Percentiles rank a stretch among this genome's conserved stretches.
These are phyloP conservation scores for Stylophora pistillata DNA, from an alignment of 64 coral and sea anemone genomes.

Conservation along the genomic window DNA sequence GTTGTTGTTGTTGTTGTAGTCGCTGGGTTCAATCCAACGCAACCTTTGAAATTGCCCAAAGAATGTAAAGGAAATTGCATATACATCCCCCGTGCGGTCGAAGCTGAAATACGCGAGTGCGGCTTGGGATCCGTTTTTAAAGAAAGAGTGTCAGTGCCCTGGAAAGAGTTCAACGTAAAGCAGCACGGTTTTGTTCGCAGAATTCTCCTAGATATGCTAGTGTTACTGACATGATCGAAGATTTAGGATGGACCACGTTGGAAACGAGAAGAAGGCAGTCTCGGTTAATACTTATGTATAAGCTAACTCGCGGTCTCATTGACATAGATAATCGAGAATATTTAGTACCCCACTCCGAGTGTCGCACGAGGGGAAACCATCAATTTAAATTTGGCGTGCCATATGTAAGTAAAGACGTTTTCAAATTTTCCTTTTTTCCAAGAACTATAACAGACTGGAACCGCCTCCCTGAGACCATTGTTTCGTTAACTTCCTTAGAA, in stretches of 20 bases:
- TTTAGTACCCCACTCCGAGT: conserved; percentile 4
- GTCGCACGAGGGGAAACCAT: conserved; percentile 28
- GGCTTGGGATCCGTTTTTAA: not conserved
- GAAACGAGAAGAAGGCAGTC: not conserved
- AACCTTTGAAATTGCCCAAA: conserved; percentile 25
- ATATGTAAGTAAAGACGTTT: conserved; percentile 52
- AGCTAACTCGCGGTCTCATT: conserved; percentile 29
- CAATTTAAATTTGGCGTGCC: conserved; percentile 48
- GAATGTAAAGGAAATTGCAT: conserved; percentile 8
- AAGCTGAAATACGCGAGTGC: not conserved
- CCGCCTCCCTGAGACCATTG: conserved; percentile 26
- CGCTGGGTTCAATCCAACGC: not conserved
- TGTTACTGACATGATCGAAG: conserved; percentile 5
- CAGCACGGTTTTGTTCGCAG: conserved; percentile 8
- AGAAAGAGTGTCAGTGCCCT: not conserved
- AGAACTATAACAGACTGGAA: conserved; percentile 58
- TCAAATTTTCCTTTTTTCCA: conserved; percentile 49
- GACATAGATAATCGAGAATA: conserved; percentile 35
- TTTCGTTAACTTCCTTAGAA: no score
- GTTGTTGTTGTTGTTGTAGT: no score
- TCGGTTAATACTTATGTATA: conserved; percentile 51
- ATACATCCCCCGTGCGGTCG: not conserved
- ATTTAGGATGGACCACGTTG: not conserved
- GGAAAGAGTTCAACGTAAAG: conserved; percentile 5
- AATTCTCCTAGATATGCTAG: not conserved